A percentile compares a stretch with the other conserved stretches of the same genome.
These are phyloP conservation scores for Piscicola geometra DNA, from an alignment of 2,888 invertebrate species.

Conservation along the genomic window DNA sequence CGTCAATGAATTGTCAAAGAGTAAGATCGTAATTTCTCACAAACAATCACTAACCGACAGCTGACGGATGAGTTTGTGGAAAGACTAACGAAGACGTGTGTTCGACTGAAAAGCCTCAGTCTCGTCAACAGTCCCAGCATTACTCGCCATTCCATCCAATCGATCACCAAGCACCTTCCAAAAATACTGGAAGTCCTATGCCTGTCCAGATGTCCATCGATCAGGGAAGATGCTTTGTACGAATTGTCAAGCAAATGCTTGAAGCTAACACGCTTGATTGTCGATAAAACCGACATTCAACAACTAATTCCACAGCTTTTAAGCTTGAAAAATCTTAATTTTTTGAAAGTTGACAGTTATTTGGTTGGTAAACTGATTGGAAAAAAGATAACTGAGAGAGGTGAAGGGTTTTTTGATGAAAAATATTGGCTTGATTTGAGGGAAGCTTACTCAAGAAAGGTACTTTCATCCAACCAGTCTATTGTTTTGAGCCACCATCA, in stretches of 20 bases:
- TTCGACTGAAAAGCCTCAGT: not conserved
- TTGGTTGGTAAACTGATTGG: not conserved
- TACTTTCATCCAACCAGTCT: too few species aligned
- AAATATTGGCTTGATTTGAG: not conserved
- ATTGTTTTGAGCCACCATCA: not conserved
- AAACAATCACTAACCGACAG: too few species aligned
- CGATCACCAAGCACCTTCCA: not conserved
- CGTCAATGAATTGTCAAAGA: too few species aligned
- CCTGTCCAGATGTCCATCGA: not conserved
- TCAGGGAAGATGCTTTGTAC: not conserved
- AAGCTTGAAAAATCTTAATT: not conserved
- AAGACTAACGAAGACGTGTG: not conserved
- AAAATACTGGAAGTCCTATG: not conserved
- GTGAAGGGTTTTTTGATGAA: not conserved
- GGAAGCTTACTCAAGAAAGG: not conserved
- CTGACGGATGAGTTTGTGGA: slow-evolving; percentile 3
- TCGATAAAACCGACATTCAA: not conserved
- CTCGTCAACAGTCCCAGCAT: not conserved
- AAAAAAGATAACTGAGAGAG: not conserved
- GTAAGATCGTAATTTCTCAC: too few species aligned
- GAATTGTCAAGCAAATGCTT: not conserved
- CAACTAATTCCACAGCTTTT: slow-evolving; percentile 16
- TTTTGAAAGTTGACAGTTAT: not conserved
- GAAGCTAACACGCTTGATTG: not conserved
- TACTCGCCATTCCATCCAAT: not conserved